Conservation (phyloP, 2,797 vertebrate genomes). For the Carcharodon carcharias region DNA sequence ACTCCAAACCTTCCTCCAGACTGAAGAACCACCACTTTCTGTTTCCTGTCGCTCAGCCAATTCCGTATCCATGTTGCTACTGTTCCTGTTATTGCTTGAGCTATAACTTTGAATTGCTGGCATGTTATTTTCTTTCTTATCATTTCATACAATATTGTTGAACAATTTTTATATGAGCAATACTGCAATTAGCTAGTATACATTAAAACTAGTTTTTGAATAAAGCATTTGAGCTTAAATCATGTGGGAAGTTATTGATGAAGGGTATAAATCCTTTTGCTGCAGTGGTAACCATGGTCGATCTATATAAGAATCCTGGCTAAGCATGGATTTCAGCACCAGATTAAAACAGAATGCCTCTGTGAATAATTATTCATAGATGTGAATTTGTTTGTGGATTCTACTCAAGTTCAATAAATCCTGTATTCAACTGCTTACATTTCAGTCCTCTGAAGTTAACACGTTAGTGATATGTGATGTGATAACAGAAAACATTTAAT, state of each 20-base stretch:
- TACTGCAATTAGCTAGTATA: not conserved
- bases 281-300: not conserved
- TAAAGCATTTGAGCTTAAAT: not conserved
- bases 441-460: not conserved
- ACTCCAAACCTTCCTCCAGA: too few species aligned
- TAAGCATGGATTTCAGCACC: not conserved
- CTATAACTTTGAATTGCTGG: not conserved
- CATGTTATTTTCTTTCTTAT: not conserved
- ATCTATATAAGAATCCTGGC: not conserved
- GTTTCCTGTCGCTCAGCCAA: too few species aligned
- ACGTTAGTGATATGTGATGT: not conserved
- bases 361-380: not conserved
- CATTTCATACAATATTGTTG: not conserved
- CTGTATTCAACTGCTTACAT: not conserved
- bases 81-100: too few species aligned
- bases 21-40: too few species aligned
- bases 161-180: not conserved
- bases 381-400: not conserved
- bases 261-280: not conserved
- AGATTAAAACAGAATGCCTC: not conserved
- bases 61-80: too few species aligned
- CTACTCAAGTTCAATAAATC: not conserved
- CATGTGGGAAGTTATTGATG: not conserved
- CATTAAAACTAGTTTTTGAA: not conserved
- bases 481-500: not conserved